phyloP scores from a whole-genome alignment of 2,113 vertebrate genomes.

The Rhombomys opimus region DNA sequence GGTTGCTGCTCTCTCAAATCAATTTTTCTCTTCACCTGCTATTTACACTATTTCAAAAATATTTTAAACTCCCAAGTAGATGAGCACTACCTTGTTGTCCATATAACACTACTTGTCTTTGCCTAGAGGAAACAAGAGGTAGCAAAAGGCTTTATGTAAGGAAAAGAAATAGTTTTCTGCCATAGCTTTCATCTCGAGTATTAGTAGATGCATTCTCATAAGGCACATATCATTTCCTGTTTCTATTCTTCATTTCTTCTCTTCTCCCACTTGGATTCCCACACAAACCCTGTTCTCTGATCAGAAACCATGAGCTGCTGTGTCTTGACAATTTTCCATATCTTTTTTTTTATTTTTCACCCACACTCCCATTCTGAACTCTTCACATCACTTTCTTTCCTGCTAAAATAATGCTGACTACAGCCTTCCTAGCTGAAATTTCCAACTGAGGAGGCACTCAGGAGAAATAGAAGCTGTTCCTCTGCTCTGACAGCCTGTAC shows the following conservation, averaged over 20 bases:
- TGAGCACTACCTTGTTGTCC: too few species aligned
- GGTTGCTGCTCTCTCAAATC: neutral
- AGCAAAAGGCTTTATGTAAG: neutral
- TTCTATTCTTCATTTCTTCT: neutral
- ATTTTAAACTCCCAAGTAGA: neutral
- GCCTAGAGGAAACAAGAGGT: neutral
- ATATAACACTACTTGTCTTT: neutral
- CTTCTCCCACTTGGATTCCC: neutral
- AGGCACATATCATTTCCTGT: neutral
- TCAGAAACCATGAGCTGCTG: neutral
- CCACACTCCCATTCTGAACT: neutral
- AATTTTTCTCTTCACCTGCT: neutral
- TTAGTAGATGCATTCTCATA: neutral
- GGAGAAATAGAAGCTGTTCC: neutral
- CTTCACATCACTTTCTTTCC: neutral
- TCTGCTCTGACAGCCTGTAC: neutral
- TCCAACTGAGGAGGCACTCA: neutral
- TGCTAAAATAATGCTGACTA: neutral
- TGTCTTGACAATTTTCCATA: neutral
- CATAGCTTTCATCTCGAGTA: neutral
- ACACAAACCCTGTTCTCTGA: neutral
- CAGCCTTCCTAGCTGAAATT: neutral
- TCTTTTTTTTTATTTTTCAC: neutral
- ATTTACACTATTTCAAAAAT: neutral
- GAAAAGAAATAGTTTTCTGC: neutral